Evolutionary conservation across 2,888 invertebrate species (phyloP).

Genomic region (Acronicta alni): DNA sequence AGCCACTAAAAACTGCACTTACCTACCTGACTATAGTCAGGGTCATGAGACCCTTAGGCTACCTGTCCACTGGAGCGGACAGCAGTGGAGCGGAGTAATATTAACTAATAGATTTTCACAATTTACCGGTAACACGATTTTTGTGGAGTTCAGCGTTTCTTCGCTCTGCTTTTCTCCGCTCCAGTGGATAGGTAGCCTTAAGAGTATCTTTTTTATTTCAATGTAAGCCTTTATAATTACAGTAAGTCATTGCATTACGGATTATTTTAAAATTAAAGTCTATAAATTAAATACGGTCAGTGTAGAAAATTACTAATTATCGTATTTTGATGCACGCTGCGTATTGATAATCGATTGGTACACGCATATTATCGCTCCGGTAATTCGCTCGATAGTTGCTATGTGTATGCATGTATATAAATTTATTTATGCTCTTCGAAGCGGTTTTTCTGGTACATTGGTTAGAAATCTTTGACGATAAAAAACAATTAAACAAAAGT

Average conservation of each 20-base stretch:
- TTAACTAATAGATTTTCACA: too few relatives aligned
- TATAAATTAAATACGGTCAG: constrained; percentile 30
- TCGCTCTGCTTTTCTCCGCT: too few relatives aligned
- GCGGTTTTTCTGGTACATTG: background rate
- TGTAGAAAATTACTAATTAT: constrained; percentile 54
- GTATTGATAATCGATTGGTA: constrained; percentile 49
- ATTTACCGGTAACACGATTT: too few relatives aligned
- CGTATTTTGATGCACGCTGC: constrained; percentile 40
- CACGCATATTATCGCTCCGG: constrained; percentile 45
- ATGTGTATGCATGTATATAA: constrained; percentile 1
- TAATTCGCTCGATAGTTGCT: constrained; percentile 27
- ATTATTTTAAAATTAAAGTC: constrained; percentile 35
- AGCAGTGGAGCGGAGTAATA: too few relatives aligned
- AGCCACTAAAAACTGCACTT: too few relatives aligned
- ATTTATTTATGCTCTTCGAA: constrained; percentile 12
- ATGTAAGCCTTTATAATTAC: background rate
- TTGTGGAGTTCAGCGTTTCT: too few relatives aligned
- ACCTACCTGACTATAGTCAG: too few relatives aligned
- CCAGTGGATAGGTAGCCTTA: too few relatives aligned
- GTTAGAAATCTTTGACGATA: constrained; percentile 1
- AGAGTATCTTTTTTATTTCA: too few relatives aligned
- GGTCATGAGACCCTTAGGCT: too few relatives aligned
- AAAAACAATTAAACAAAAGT: background rate
- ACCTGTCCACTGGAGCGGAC: too few relatives aligned
- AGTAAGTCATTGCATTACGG: constrained; percentile 2